phyloP scores from a whole-genome alignment of 2,113 vertebrate genomes.

The Grus americana region DNA sequence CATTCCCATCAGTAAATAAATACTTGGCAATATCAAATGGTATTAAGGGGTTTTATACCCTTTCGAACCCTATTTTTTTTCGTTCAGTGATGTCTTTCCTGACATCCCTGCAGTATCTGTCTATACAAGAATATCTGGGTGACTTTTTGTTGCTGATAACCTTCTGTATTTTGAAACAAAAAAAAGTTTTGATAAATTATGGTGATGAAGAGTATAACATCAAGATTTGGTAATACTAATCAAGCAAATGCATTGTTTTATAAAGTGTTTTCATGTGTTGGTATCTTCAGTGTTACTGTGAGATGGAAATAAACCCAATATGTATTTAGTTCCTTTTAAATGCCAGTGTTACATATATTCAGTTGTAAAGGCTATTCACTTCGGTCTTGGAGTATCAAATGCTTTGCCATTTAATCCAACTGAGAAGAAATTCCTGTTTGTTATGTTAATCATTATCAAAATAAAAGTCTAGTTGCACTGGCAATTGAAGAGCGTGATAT shows the following conservation, averaged over 20 bases:
- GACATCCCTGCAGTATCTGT: background rate
- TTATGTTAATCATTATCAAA: background rate
- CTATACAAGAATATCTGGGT: background rate
- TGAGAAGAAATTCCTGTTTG: background rate
- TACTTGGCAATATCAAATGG: background rate
- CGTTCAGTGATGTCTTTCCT: background rate
- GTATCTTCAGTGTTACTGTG: background rate
- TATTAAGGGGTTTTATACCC: background rate
- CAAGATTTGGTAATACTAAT: background rate
- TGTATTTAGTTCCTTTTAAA: slow-evolving; percentile 19
- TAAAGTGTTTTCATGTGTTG: background rate
- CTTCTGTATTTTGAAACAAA: background rate
- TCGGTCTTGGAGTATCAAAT: background rate
- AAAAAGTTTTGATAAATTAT: background rate
- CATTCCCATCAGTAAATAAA: background rate
- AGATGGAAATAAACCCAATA: background rate
- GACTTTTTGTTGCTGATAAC: background rate
- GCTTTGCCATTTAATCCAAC: background rate
- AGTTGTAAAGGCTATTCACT: background rate
- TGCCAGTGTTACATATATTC: background rate
- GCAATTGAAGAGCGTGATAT: background rate
- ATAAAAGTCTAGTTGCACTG: background rate
- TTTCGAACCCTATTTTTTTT: background rate
- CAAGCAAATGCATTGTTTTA: background rate
- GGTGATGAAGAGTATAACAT: background rate